These are phyloP conservation scores for Chaetodon trifasciatus DNA, from an alignment of 2,797 vertebrate species.

Conservation along the genomic window DNA sequence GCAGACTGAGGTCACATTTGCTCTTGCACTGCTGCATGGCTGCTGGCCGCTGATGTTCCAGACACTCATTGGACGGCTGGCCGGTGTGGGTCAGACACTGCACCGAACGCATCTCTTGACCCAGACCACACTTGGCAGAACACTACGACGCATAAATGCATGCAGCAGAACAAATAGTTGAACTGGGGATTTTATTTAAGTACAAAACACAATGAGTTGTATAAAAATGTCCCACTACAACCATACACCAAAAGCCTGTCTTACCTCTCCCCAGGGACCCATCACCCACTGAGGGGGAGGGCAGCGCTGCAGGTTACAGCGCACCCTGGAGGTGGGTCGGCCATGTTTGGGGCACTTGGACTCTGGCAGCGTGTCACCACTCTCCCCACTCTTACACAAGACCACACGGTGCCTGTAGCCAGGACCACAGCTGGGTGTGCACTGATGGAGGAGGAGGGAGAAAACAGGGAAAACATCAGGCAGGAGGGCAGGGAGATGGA, in stretches of 20 bases:
- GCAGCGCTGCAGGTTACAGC: constrained; percentile 96
- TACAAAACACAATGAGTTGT: neutral
- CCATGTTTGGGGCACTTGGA: constrained; percentile 88
- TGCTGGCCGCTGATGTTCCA: constrained; percentile 88
- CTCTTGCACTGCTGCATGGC: constrained; percentile 94
- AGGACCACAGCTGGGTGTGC: constrained; percentile 94
- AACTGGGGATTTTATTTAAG: neutral
- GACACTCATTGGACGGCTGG: constrained; percentile 90
- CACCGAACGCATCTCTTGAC: constrained; percentile 93
- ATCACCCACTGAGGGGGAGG: constrained; percentile 94
- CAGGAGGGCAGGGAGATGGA: constrained; percentile 28
- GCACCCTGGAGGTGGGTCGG: constrained; percentile 93
- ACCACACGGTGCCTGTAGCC: constrained; percentile 95
- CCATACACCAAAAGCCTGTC: constrained; percentile 26
- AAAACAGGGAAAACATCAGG: constrained; percentile 18
- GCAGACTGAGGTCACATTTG: constrained; percentile 90
- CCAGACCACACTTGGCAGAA: constrained; percentile 92
- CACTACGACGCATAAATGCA: constrained; percentile 83
- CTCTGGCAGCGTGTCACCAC: constrained; percentile 86
- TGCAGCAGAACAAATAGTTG: neutral
- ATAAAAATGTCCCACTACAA: neutral
- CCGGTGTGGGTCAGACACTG: constrained; percentile 92
- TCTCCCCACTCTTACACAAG: constrained; percentile 95
- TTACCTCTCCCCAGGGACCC: constrained; percentile 96
- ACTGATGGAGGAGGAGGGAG: constrained; percentile 80